phyloP scores from a whole-genome alignment of 2,888 invertebrate genomes.

The Hedya salicella region DNA sequence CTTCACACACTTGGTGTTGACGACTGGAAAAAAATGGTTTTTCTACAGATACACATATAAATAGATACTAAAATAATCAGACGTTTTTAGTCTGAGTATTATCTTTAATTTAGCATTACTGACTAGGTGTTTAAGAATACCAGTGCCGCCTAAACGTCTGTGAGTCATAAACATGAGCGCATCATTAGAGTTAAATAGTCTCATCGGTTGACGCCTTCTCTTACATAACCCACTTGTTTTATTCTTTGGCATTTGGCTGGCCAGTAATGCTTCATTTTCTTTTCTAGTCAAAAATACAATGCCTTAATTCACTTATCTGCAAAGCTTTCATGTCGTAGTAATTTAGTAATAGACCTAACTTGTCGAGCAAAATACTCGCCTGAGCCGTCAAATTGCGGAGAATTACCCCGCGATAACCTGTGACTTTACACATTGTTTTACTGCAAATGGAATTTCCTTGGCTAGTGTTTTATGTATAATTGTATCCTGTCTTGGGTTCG shows the following conservation, averaged over 20 bases:
- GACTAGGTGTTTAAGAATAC: background rate
- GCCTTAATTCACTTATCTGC: no score
- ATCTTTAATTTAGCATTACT: slow-evolving; percentile 9
- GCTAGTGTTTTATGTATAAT: background rate
- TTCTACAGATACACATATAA: no score
- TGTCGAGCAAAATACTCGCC: background rate
- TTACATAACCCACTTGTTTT: slow-evolving; percentile 22
- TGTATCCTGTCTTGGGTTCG: background rate
- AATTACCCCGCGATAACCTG: slow-evolving; percentile 8
- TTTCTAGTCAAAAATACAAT: no score
- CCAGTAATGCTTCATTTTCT: background rate
- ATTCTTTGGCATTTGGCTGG: slow-evolving; percentile 8
- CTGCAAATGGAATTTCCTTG: background rate
- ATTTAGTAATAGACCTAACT: background rate
- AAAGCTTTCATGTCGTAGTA: no score
- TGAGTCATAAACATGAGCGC: slow-evolving; percentile 16
- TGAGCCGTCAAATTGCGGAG: background rate
- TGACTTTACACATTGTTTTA: slow-evolving; percentile 6
- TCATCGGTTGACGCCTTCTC: slow-evolving; percentile 16
- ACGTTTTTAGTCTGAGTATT: slow-evolving; percentile 7
- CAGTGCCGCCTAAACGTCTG: background rate
- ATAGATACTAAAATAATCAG: background rate
- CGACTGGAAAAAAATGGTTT: no score
- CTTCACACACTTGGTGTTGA: no score
- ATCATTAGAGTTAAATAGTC: slow-evolving; percentile 4